A percentile compares a stretch with the other conserved stretches of the same genome.
These are phyloP conservation scores for Stenchaetothrips biformis DNA, from an alignment of 2,888 invertebrate genomes.

Conservation along the genomic window DNA sequence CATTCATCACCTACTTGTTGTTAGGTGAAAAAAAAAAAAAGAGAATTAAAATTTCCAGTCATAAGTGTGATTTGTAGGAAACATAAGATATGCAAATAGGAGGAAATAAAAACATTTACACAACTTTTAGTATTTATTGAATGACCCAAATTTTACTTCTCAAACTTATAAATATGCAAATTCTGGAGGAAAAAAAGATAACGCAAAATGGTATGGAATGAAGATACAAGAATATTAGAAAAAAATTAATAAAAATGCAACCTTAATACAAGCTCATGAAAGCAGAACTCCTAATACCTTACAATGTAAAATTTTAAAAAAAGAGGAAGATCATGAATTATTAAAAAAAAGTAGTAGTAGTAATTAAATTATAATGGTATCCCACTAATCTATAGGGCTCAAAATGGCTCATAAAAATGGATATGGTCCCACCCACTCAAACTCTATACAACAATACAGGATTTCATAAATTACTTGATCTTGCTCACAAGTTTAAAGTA, in stretches of 20 bases:
- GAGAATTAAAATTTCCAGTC: no score
- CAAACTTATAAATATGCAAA: not conserved
- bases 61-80: no score
- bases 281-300: not conserved
- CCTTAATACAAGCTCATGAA: not conserved
- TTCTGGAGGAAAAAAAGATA: not conserved
- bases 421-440: not conserved
- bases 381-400: not conserved
- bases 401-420: not conserved
- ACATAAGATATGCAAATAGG: no score
- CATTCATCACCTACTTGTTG: no score
- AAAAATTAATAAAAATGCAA: not conserved
- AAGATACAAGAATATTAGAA: not conserved
- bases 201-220: not conserved
- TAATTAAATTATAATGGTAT: not conserved
- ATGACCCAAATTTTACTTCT: not conserved
- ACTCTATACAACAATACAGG: not conserved
- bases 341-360: not conserved
- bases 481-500: not conserved
- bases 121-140: not conserved
- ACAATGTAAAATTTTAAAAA: not conserved
- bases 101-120: no score
- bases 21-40: no score
- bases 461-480: not conserved
- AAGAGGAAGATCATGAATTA: no score